These are phyloP conservation scores for Coturnix japonica DNA, from an alignment of 2,113 vertebrate species.

Conservation along the genomic window DNA sequence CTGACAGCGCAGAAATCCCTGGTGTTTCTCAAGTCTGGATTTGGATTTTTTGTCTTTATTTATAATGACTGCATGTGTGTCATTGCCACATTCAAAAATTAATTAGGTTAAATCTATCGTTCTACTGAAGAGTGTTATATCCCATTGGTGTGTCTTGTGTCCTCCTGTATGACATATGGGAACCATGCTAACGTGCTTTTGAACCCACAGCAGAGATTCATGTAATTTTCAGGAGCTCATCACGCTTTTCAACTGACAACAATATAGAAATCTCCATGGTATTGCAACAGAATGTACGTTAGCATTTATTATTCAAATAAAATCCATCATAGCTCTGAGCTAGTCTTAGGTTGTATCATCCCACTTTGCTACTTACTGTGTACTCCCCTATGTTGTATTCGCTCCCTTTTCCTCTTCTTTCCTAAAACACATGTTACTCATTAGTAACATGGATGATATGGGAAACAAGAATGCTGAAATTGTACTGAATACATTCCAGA, in stretches of 20 bases:
- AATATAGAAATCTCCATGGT: slow-evolving; percentile 67
- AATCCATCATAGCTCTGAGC: slow-evolving; percentile 30
- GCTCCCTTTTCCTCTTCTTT: slow-evolving; percentile 58
- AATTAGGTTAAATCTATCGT: neutral
- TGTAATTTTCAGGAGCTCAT: slow-evolving; percentile 50
- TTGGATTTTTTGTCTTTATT: slow-evolving; percentile 41
- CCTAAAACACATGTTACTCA: slow-evolving; percentile 70
- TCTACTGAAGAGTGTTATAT: neutral
- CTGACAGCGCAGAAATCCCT: neutral
- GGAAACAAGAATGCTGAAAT: slow-evolving; percentile 68
- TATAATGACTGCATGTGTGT: neutral
- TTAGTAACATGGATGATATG: slow-evolving; percentile 71
- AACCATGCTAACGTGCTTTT: neutral
- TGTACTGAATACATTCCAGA: slow-evolving; percentile 75
- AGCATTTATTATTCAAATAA: slow-evolving; percentile 62
- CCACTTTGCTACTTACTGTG: slow-evolving; percentile 30
- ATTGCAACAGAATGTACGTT: slow-evolving; percentile 57
- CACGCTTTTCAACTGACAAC: slow-evolving; percentile 60
- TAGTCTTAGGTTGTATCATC: slow-evolving; percentile 64
- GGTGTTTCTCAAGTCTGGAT: neutral
- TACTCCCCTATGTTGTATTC: slow-evolving; percentile 11
- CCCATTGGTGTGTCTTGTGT: neutral
- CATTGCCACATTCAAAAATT: slow-evolving; percentile 34
- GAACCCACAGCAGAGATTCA: slow-evolving; percentile 1
- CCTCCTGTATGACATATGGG: neutral